Base-by-base conservation (phyloP, 2,797 vertebrate genomes). In the Fratercula arctica region DNA sequence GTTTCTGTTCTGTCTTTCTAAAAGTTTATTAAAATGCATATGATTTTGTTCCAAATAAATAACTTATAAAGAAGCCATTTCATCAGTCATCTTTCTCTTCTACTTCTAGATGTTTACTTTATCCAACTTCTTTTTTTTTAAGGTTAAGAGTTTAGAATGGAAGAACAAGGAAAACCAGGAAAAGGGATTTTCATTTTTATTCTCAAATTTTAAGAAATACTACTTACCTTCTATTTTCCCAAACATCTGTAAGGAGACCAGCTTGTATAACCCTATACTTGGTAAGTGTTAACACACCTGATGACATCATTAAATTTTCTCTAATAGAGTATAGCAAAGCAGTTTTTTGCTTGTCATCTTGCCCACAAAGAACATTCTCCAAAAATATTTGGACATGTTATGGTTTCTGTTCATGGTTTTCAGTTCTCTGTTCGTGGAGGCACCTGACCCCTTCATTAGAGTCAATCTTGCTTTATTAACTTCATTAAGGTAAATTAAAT, bases 81-180 rank as follows among this genome's bases (percentile, higher is more conserved):
- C 1, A 16, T 78, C 16, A 17, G 9, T 75, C 29, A 16, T 50
- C 11, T 81, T 31, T 93, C 31, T 90, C 15, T 84, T 94, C 16
- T 78, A 20, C 29, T 93, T 87, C 16, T 13, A 64, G 37, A 37
- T 82, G 14, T 5, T 90, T 74, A 69, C 26, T 94, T 94, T 86
- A 59, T 78, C 31, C 16, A 73, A 75, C 45, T 57, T 86, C 4
- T 92, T 41, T 41, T 94, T 95, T 89, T 78, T 79, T 90, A 97
- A 99, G 99, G 99, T 99, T 72, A 99, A 99, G 97, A 99, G 99
- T 98, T 99, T 99, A 89, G 99, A 99, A 98, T 99, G 99, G 99
- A 99, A 98, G 93, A 99, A 98, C 97, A 99, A 99, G 97, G 99
- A 99, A 97, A 99, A 99, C 96, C 99, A 99, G 87, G 99, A 99